Evolutionary conservation across 2,113 vertebrate species (phyloP), one percentile per base, ranked within the genome.

Genomic region (Gambusia holbrooki): DNA sequence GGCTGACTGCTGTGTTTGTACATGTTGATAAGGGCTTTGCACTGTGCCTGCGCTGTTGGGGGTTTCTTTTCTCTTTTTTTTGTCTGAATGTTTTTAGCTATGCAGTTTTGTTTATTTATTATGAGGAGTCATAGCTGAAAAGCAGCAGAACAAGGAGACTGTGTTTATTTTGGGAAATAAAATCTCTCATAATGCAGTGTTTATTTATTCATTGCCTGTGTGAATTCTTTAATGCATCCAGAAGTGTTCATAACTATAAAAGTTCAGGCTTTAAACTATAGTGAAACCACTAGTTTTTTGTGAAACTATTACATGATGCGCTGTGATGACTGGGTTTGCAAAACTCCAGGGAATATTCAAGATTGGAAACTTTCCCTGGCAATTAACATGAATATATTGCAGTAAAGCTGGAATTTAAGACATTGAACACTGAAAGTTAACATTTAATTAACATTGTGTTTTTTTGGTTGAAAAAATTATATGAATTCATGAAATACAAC

Each of bases 21-120:
- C 60, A 84, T 86, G 90, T 93, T 91, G 89, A 90, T 93, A 92
- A 91, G 86, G 51, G 84, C 66, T 80, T 87, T 77, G 73, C 79
- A 82, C 76, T 30, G 62, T 87, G 69, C 69, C 65, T 27, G 37
- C n/a, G 11, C 70, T 71, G 37, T 45, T 63, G 37, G 35, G 65
- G 78, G 83, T 73, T 71, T 71, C 12, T 60, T 11, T 32, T 63
- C 65, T 3, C 15, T 28, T 71, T 28, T 70, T 12, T 33, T 66
- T 67, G 73, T 45, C 77, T 74, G 14, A 5, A 51, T 12, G 28
- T 25, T 62, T 60, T 51, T 71, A 40, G 33, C 25, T 62, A 40
- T 42, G 58, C 19, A 48, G 45, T 69, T 64, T 32, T 17, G 27
- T 51, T 14, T 28, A 17, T 66, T 60, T 64, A 76, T 42, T 62